These are phyloP conservation scores for Agapostemon virescens DNA, from an alignment of 2,888 invertebrate genomes.

Conservation along the genomic window DNA sequence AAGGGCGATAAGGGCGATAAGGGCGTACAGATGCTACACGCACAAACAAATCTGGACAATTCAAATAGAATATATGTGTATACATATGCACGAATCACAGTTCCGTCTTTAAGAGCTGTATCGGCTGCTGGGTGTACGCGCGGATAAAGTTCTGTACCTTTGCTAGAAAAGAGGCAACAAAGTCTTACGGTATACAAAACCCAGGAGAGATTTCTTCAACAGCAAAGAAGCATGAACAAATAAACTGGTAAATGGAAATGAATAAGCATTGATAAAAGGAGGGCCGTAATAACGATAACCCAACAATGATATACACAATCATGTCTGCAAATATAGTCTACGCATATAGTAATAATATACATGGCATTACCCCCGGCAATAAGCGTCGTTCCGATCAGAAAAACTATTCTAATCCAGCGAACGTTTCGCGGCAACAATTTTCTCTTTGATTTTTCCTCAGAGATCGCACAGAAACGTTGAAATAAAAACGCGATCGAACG, in stretches of 20 bases:
- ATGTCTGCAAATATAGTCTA: conserved; percentile 45
- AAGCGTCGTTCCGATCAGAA: background rate
- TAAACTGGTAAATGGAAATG: conserved; percentile 50
- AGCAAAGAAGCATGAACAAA: conserved; percentile 64
- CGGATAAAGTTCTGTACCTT: conserved; percentile 34
- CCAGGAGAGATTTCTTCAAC: conserved; percentile 34
- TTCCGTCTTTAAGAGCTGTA: conserved; percentile 44
- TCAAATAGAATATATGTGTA: conserved; percentile 31
- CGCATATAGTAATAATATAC: conserved; percentile 58
- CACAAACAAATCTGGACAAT: conserved; percentile 46
- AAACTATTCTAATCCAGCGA: background rate
- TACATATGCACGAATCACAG: conserved; percentile 44
- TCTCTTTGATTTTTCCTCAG: background rate
- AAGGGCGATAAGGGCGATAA: conserved; percentile 35
- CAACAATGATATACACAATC: conserved; percentile 63
- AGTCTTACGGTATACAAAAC: conserved; percentile 22
- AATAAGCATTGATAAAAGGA: conserved; percentile 58
- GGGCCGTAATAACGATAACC: conserved; percentile 51
- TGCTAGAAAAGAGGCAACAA: conserved; percentile 24
- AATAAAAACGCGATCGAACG: background rate
- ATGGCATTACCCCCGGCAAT: conserved; percentile 48
- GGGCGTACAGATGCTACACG: conserved; percentile 52
- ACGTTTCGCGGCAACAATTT: background rate
- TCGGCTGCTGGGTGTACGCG: conserved; percentile 20
- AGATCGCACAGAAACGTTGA: background rate